Conservation (phyloP, 2,113 vertebrate genomes). For the Microcebus jonahi region DNA sequence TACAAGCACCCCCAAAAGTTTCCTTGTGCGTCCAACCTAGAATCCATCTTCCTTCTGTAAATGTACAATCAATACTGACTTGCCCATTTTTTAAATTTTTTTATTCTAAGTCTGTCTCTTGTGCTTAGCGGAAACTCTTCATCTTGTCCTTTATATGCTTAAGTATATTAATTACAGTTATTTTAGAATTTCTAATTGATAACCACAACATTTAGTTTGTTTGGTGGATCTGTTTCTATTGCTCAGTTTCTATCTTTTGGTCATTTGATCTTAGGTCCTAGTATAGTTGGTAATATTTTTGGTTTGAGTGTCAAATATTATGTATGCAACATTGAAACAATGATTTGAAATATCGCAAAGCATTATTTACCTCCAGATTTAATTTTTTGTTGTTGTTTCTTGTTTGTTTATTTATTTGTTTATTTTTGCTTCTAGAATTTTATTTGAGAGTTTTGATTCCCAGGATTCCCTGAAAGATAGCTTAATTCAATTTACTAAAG, state of each 20-base stretch:
- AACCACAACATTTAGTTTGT: neutral
- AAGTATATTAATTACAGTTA: neutral
- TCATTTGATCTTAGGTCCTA: neutral
- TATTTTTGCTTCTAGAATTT: neutral
- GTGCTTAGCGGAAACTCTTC: neutral
- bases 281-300: neutral
- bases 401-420: neutral
- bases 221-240: neutral
- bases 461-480: neutral
- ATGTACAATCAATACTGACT: neutral
- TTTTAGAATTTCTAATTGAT: neutral
- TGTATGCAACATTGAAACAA: neutral
- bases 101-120: neutral
- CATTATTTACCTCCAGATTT: neutral
- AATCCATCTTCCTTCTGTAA: neutral
- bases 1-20: neutral
- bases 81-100: neutral
- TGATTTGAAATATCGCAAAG: neutral
- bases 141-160: neutral
- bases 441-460: conserved; percentile 35
- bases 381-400: neutral
- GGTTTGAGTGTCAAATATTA: neutral
- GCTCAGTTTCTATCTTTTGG: neutral
- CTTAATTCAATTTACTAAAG: conserved; percentile 21
- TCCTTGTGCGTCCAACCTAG: accelerated